Evolutionary conservation across 2,797 vertebrate genomes (phyloP).

Genomic region (Fistularia commersonii): DNA sequence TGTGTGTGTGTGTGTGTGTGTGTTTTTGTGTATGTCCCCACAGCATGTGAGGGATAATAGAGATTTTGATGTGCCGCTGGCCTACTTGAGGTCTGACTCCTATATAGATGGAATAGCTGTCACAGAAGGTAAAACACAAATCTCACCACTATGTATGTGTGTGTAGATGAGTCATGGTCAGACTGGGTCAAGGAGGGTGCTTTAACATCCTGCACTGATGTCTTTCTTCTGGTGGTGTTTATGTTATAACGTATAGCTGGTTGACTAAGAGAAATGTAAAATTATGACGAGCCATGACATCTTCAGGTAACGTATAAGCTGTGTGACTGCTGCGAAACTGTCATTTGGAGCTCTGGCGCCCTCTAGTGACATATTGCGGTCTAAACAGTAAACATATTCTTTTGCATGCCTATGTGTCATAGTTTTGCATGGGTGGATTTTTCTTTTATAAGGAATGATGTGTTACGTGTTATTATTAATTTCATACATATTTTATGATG

Average conservation of each 20-base stretch:
- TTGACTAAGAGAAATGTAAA: neutral
- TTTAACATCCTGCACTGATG: constrained; percentile 17
- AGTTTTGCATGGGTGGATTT: constrained; percentile 33
- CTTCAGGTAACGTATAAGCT: constrained; percentile 6
- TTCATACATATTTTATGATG: neutral
- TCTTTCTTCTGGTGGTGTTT: constrained; percentile 27
- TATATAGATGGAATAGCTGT: constrained; percentile 86
- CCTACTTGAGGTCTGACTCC: constrained; percentile 80
- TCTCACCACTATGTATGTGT: constrained; percentile 7
- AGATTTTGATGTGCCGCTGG: constrained; percentile 69
- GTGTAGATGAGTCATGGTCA: neutral
- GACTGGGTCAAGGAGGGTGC: constrained; percentile 1
- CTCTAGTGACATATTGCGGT: constrained; percentile 28
- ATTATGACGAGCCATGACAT: neutral
- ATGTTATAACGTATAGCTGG: constrained; percentile 6
- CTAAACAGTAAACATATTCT: constrained; percentile 2
- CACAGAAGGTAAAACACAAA: constrained; percentile 79
- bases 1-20: constrained; percentile 10
- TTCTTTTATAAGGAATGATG: neutral
- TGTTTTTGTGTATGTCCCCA: constrained; percentile 29
- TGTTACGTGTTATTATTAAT: no score
- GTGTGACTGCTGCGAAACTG: neutral
- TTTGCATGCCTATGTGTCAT: constrained; percentile 15
- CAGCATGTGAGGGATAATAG: constrained; percentile 70
- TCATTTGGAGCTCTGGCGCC: constrained; percentile 26